Conservation (phyloP, 2,113 vertebrate species). For the Leuciscus idus region DNA sequence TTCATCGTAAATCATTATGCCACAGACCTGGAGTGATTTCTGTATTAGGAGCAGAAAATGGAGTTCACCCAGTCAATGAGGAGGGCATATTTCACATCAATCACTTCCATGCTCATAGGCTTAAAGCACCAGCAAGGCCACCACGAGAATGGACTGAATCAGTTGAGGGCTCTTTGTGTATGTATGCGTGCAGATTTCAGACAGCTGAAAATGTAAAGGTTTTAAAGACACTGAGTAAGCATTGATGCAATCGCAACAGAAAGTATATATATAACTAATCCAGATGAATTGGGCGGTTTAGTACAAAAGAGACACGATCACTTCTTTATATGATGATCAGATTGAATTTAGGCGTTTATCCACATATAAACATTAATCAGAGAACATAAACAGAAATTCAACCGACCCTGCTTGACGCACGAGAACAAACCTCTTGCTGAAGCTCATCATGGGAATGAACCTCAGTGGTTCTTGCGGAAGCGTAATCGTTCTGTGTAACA, state of each 20-base stretch:
- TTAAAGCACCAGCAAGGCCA: slow-evolving; percentile 75
- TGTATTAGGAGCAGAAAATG: slow-evolving; percentile 84
- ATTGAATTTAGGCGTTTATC: no score
- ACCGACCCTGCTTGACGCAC: no score
- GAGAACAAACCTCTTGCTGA: no score
- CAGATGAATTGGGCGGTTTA: no score
- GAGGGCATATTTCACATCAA: slow-evolving; percentile 84
- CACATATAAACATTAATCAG: no score
- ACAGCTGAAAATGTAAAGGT: background rate
- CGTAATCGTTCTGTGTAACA: no score
- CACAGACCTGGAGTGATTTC: slow-evolving; percentile 81
- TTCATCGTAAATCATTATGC: slow-evolving; percentile 87
- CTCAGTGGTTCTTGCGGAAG: no score
- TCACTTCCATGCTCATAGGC: slow-evolving; percentile 76
- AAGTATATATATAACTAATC: no score
- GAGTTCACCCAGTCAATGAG: slow-evolving; percentile 85
- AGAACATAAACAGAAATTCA: no score
- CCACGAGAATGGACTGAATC: slow-evolving; percentile 56
- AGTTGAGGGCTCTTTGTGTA: slow-evolving; percentile 17
- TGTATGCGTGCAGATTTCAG: slow-evolving; percentile 12
- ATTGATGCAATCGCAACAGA: background rate
- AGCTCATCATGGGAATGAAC: no score
- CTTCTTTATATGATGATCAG: no score
- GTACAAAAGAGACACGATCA: no score
- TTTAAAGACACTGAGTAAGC: background rate